phyloP scores from a whole-genome alignment of 2,888 invertebrate species.

The Osmoderma eremita region DNA sequence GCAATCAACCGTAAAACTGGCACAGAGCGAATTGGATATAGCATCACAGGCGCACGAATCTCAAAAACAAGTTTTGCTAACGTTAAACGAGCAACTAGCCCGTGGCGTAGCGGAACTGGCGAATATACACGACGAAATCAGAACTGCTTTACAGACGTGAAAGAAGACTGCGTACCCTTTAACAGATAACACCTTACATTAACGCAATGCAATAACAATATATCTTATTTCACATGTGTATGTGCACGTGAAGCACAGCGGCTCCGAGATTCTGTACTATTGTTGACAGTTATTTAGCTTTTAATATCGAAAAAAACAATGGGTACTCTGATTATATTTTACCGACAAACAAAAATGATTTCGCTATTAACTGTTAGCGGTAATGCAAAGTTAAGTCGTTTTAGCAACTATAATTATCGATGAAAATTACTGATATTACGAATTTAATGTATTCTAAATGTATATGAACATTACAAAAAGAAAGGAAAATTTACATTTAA shows the following conservation, averaged over 20 bases:
- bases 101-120: slow-evolving; percentile 82
- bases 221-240: neutral
- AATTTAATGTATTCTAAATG: slow-evolving; percentile 23
- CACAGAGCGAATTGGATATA: slow-evolving; percentile 83
- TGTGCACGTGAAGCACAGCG: slow-evolving; percentile 2
- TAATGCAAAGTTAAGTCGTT: neutral
- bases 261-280: slow-evolving; percentile 8
- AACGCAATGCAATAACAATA: slow-evolving; percentile 2
- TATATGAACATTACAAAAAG: slow-evolving; percentile 7
- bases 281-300: slow-evolving; percentile 12
- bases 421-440: slow-evolving; percentile 6
- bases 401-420: slow-evolving; percentile 1
- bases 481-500: neutral
- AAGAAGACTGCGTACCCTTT: slow-evolving; percentile 40
- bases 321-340: too few species aligned
- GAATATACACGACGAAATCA: slow-evolving; percentile 84
- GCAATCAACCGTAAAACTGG: slow-evolving; percentile 75
- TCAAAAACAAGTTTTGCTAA: slow-evolving; percentile 81
- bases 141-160: slow-evolving; percentile 79
- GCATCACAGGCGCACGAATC: slow-evolving; percentile 84
- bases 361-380: neutral
- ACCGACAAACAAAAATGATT: neutral
- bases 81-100: slow-evolving; percentile 85
- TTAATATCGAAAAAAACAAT: neutral
- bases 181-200: slow-evolving; percentile 9